A percentile compares a stretch with the other conserved stretches of the same genome.
phyloP scores from a whole-genome alignment of 2,888 invertebrate genomes.

The Aelia acuminata region DNA sequence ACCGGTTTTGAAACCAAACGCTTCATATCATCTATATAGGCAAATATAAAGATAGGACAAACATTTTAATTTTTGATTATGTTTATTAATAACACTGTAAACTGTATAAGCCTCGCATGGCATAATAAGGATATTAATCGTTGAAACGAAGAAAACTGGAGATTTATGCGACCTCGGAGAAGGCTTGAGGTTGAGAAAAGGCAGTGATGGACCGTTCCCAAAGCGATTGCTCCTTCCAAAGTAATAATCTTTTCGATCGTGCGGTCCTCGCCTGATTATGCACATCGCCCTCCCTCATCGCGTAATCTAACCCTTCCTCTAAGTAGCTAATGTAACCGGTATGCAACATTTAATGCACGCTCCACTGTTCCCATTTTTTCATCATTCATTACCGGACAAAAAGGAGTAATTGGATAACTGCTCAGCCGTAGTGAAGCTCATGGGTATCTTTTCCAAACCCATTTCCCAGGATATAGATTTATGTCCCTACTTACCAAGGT shows the following conservation, averaged over 20 bases:
- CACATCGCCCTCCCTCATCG: constrained; percentile 7
- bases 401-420: background rate
- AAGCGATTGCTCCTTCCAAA: constrained; percentile 21
- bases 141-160: background rate
- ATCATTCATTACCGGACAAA: background rate
- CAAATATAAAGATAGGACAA: no score
- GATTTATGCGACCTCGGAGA: background rate
- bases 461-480: background rate
- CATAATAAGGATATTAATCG: background rate
- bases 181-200: constrained; percentile 26
- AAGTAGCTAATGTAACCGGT: constrained; percentile 19
- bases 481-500: no score
- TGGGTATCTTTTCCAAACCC: background rate
- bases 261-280: constrained; percentile 24
- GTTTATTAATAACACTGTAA: no score
- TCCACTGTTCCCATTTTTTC: background rate
- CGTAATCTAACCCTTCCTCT: constrained; percentile 33
- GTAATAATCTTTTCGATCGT: constrained; percentile 3
- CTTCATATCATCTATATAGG: no score
- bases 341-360: constrained; percentile 46
- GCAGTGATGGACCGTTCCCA: constrained; percentile 42
- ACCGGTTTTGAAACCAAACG: no score
- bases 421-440: background rate
- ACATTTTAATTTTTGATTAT: no score
- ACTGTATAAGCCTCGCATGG: background rate